These are phyloP conservation scores for Bombus picipes DNA, from an alignment of 1,140 invertebrate species.

Conservation along the genomic window DNA sequence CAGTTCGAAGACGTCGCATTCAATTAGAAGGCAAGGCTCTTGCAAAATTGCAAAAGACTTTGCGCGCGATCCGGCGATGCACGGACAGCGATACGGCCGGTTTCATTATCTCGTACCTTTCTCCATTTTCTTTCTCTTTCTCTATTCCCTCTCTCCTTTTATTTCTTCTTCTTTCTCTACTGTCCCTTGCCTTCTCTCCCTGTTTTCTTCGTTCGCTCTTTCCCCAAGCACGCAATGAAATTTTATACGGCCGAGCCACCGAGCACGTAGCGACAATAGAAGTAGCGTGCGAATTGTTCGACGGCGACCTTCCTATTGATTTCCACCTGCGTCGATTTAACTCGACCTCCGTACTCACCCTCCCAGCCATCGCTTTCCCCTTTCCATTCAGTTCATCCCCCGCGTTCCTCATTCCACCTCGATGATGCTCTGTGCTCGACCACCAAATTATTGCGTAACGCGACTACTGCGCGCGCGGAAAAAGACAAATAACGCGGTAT, in stretches of 20 bases:
- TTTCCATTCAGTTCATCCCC: not conserved
- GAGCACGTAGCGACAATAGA: slow-evolving; percentile 50
- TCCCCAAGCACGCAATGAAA: slow-evolving; percentile 48
- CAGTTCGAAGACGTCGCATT: slow-evolving; percentile 40
- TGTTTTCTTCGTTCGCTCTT: not conserved
- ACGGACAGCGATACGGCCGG: not conserved
- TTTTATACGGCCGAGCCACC: slow-evolving; percentile 42
- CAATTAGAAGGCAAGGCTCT: slow-evolving; percentile 42
- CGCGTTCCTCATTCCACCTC: not conserved
- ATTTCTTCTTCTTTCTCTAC: not conserved
- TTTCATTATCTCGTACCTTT: slow-evolving; percentile 39
- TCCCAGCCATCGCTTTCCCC: not conserved
- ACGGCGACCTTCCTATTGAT: slow-evolving; percentile 61
- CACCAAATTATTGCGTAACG: slow-evolving; percentile 50
- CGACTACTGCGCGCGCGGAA: not conserved
- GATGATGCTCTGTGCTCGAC: not conserved
- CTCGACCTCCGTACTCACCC: slow-evolving; percentile 42
- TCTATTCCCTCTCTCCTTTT: not conserved
- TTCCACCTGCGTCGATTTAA: slow-evolving; percentile 65
- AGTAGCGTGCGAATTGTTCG: slow-evolving; percentile 61
- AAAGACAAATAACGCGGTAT: slow-evolving; percentile 41
- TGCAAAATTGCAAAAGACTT: slow-evolving; percentile 43
- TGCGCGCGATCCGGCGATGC: slow-evolving; percentile 11
- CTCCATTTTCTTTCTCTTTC: not conserved
- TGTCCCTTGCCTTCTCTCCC: not conserved